Percentiles rank a stretch among this genome's conserved stretches.
phyloP scores from a whole-genome alignment of 1,140 invertebrate genomes.

The Rhagoletis zephyria region DNA sequence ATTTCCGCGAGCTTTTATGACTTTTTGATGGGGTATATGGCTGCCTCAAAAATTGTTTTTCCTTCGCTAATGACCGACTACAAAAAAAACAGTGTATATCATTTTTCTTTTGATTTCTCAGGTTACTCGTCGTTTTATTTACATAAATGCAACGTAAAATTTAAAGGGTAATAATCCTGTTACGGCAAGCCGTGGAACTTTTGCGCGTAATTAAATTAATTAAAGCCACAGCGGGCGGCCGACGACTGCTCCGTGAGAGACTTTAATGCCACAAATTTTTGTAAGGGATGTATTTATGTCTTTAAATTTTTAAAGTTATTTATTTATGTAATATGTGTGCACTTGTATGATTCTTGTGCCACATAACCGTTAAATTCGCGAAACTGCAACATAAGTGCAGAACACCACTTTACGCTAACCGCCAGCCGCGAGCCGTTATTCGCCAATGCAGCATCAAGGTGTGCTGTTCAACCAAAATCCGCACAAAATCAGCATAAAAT shows the following conservation, averaged over 20 bases:
- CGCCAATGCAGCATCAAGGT: constrained; percentile 14
- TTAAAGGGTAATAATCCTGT: not conserved
- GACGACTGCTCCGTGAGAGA: not conserved
- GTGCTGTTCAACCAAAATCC: constrained; percentile 33
- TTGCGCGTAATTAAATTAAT: constrained; percentile 10
- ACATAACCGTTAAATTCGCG: constrained; percentile 1
- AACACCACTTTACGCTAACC: not conserved
- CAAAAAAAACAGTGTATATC: too few species aligned
- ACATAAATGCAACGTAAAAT: not conserved
- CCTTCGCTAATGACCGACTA: not conserved
- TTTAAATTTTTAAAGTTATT: not conserved
- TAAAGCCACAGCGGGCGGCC: not conserved
- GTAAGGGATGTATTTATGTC: too few species aligned
- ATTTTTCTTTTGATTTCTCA: too few species aligned
- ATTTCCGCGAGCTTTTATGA: not conserved
- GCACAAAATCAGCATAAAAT: constrained; percentile 47
- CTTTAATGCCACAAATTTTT: not conserved
- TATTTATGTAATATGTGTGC: not conserved
- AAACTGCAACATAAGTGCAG: constrained; percentile 3
- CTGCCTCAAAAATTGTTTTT: not conserved
- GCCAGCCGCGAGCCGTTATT: not conserved
- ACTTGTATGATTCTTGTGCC: not conserved
- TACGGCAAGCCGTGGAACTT: not conserved
- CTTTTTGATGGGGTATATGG: not conserved
- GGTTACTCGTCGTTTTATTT: not conserved